Evolutionary conservation across 2,888 invertebrate genomes (phyloP), one percentile per base, ranked within the genome.

Genomic region (Margaritifera margaritifera): DNA sequence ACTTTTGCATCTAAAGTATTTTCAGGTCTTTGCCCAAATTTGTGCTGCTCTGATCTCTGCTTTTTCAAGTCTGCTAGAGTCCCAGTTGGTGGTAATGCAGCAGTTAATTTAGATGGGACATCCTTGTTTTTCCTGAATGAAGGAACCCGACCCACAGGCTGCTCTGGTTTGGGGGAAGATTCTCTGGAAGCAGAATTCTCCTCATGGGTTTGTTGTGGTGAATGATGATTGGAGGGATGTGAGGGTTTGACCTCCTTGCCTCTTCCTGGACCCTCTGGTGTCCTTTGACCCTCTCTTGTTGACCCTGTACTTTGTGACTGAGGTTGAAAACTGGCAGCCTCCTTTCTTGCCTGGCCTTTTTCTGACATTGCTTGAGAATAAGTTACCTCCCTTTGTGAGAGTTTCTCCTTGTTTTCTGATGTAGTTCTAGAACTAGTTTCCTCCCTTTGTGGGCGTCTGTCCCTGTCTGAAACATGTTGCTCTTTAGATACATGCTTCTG

Each of bases 1-100:
- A 85, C 79, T 31, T 84, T 81, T 25, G 79, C 77, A 66, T 83
- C 83, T 24, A 81, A 59, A 58, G 76, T 78, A 57, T 77, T 78
- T 63, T 69, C 64, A 52, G 66, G 68, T 22, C 72, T 70, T 50
- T 70, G 77, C 54, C 77, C 72, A 64, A 71, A 70, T 50, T 81
- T 79, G 57, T 80, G 74, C 24, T 80, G 74, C 55, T 86, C 87
- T 20, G 86, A 80, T 20, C 97, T 92, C 88, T 97, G 96, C 90
- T 96, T 96, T 91, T 98, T 98, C 89, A 97, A 92, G 90, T 97
- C 97, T 66, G 97, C 94, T 83, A 98, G 92, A 64, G 97, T 97
- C 82, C 94, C 93, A 84, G 73, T 71, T 1, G 71, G 68, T 11
- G 76, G 69, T 15, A 77, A 75, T 6, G 81, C 68, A 94, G 94